Percentiles rank a stretch among this genome's conserved stretches.
phyloP scores from a whole-genome alignment of 2,888 invertebrate species.

The Eretmocerus hayati region DNA sequence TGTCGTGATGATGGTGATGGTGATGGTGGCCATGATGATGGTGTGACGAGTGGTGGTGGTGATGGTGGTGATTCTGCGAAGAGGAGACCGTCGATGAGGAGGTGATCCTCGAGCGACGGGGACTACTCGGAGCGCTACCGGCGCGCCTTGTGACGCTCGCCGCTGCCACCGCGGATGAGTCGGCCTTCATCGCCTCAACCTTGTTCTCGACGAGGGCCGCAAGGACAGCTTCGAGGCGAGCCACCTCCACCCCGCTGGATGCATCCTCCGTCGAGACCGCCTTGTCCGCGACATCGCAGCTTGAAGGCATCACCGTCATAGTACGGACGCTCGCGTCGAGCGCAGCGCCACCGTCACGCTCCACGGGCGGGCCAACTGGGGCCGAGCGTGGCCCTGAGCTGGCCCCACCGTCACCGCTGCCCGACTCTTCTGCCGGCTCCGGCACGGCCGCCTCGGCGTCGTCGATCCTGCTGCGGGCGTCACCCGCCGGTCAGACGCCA shows the following conservation, averaged over 20 bases:
- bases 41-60: slow-evolving; percentile 34
- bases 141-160: slow-evolving; percentile 48
- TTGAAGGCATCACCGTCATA: slow-evolving; percentile 45
- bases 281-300: slow-evolving; percentile 56
- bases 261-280: slow-evolving; percentile 64
- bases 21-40: slow-evolving; percentile 31
- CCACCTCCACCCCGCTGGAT: slow-evolving; percentile 50
- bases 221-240: slow-evolving; percentile 63
- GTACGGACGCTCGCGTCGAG: background rate
- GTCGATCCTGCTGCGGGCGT: background rate
- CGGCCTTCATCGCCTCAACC: slow-evolving; percentile 56
- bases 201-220: slow-evolving; percentile 67
- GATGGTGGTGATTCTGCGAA: slow-evolving; percentile 42
- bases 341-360: slow-evolving; percentile 6
- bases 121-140: slow-evolving; percentile 46
- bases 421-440: background rate
- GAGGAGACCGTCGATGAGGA: slow-evolving; percentile 47
- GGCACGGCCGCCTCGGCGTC: background rate
- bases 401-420: background rate
- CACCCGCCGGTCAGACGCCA: too few relatives aligned
- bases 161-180: slow-evolving; percentile 46
- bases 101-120: slow-evolving; percentile 45
- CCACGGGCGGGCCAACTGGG: background rate
- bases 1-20: slow-evolving; percentile 30
- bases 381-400: background rate